phyloP scores from a whole-genome alignment of 1,140 invertebrate species.

The Brachionus manjavacas region DNA sequence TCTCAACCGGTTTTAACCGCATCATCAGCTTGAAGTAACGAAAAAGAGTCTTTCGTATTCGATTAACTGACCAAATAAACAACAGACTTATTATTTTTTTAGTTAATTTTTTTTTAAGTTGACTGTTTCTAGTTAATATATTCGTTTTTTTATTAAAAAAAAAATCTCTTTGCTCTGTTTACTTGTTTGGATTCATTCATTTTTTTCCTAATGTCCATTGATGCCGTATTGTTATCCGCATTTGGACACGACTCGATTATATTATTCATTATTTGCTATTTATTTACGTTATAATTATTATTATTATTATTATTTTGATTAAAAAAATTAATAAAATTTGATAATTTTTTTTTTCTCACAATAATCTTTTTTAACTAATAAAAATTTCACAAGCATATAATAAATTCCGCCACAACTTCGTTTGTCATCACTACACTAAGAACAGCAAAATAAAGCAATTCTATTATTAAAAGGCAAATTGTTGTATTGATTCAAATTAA shows the following conservation, averaged over 20 bases:
- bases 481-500: too few species aligned
- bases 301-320: background rate
- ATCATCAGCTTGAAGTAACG: background rate
- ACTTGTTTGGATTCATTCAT: background rate
- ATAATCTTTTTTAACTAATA: background rate
- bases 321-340: background rate
- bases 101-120: background rate
- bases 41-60: background rate
- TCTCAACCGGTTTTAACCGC: slow-evolving; percentile 20
- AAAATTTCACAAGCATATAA: too few species aligned
- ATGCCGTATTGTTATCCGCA: background rate
- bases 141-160: background rate
- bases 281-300: background rate
- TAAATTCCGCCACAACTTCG: too few species aligned
- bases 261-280: background rate
- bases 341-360: background rate
- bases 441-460: too few species aligned
- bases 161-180: background rate
- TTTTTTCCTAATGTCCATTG: background rate
- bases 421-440: too few species aligned
- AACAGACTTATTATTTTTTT: background rate
- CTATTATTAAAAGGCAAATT: too few species aligned
- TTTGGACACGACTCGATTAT: background rate
- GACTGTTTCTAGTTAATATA: background rate
- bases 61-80: background rate